Conservation (phyloP, 1,140 invertebrate species). For the Chymomyza costata region DNA sequence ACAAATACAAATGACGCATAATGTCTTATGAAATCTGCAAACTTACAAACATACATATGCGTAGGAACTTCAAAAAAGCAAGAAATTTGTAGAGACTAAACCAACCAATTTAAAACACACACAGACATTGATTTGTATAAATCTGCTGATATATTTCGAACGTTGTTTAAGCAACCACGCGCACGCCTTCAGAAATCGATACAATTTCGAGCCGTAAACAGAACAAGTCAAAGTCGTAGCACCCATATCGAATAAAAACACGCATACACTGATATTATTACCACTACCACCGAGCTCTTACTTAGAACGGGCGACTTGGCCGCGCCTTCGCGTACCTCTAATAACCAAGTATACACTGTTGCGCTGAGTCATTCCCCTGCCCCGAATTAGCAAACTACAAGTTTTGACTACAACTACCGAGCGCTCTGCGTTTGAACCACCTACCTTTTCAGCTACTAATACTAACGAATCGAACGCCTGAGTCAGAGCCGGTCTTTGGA, state of each 20-base stretch:
- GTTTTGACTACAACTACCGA: conserved; percentile 9
- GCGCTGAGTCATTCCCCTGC: conserved; percentile 40
- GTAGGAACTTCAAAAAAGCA: too few species aligned
- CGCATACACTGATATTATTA: conserved; percentile 17
- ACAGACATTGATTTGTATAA: conserved; percentile 14
- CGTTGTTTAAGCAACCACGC: conserved; percentile 38
- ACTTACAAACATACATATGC: too few species aligned
- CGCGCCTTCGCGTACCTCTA: conserved; percentile 21
- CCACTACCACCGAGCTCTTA: conserved; percentile 13
- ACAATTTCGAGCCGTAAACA: conserved; percentile 43
- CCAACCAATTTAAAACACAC: too few species aligned
- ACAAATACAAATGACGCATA: too few species aligned
- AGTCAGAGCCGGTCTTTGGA: conserved; percentile 56
- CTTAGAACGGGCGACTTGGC: conserved; percentile 35
- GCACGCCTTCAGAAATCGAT: conserved; percentile 59
- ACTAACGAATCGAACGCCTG: conserved; percentile 21
- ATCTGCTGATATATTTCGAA: conserved; percentile 38
- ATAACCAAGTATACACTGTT: too few species aligned
- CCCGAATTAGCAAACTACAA: conserved; percentile 2
- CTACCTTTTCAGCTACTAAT: conserved; percentile 3
- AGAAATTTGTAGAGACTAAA: too few species aligned
- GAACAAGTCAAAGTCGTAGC: conserved; percentile 36
- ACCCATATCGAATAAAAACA: conserved; percentile 15
- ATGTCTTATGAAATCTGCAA: too few species aligned
- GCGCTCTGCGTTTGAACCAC: too few species aligned